phyloP scores from a whole-genome alignment of 2,113 vertebrate species.

The Limnothrissa miodon region DNA sequence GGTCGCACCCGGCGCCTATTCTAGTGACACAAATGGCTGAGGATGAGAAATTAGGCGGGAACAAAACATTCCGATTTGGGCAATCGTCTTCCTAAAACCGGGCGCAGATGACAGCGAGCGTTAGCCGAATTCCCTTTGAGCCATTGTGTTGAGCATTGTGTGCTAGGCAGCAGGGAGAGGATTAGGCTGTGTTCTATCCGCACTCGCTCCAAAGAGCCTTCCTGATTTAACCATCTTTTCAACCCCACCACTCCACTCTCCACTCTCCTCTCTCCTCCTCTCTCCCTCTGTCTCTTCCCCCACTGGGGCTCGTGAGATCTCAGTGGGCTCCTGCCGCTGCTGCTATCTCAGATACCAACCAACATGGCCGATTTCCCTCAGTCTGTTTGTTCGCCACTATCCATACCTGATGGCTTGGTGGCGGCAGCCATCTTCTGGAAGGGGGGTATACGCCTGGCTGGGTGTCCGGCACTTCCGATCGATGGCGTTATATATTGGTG shows the following conservation, averaged over 20 bases:
- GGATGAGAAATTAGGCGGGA: background rate
- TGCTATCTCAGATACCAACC: background rate
- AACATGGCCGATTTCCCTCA: background rate
- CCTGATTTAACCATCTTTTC: constrained; percentile 37
- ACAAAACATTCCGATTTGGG: constrained; percentile 32
- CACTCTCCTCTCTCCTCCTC: background rate
- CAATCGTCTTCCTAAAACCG: constrained; percentile 23
- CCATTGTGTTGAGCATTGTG: constrained; percentile 38
- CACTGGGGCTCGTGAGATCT: background rate
- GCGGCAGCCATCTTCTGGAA: background rate
- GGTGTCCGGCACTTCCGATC: background rate
- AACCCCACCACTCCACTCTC: background rate
- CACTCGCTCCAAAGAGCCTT: constrained; percentile 36
- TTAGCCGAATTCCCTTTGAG: constrained; percentile 35
- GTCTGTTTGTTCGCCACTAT: background rate
- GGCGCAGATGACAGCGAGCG: constrained; percentile 31
- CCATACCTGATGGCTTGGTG: background rate
- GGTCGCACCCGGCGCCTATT: background rate
- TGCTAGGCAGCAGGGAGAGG: constrained; percentile 27
- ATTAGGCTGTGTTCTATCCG: constrained; percentile 39
- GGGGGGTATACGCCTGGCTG: background rate
- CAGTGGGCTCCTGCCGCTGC: background rate
- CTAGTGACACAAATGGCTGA: background rate
- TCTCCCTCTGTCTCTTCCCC: background rate
- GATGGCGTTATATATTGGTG: constrained; percentile 1